Conservation (phyloP, 2,888 invertebrate species). For the Oscheius onirici region DNA sequence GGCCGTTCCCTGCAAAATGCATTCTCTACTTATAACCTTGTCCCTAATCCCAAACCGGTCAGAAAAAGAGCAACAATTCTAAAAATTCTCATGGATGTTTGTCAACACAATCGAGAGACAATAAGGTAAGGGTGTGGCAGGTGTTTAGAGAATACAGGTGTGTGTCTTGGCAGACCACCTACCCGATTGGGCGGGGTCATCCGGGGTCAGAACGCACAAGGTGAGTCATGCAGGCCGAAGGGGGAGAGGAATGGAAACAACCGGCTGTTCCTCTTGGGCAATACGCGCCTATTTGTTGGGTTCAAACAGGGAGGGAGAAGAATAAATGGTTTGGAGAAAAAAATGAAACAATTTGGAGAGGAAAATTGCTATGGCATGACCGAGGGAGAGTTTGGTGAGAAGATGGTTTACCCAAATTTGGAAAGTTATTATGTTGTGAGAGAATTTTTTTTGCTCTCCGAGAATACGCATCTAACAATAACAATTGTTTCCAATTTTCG, state of each 20-base stretch:
- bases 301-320: not conserved
- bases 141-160: slow-evolving; percentile 18
- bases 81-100: not conserved
- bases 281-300: not conserved
- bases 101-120: not conserved
- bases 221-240: not conserved
- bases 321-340: not conserved
- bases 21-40: too few species aligned
- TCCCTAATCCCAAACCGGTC: too few species aligned
- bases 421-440: too few species aligned
- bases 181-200: slow-evolving; percentile 6
- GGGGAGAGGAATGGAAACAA: not conserved
- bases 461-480: too few species aligned
- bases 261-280: not conserved
- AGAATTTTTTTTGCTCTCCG: too few species aligned
- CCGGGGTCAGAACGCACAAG: slow-evolving; percentile 16
- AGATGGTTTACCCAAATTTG: too few species aligned
- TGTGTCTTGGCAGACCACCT: slow-evolving; percentile 10
- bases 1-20: too few species aligned
- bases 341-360: not conserved
- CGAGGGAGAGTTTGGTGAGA: not conserved
- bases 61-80: too few species aligned
- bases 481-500: too few species aligned
- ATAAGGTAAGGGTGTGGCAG: not conserved
- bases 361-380: not conserved